Base-by-base conservation (phyloP, 2,113 vertebrate genomes). In the Microtus richardsoni region DNA sequence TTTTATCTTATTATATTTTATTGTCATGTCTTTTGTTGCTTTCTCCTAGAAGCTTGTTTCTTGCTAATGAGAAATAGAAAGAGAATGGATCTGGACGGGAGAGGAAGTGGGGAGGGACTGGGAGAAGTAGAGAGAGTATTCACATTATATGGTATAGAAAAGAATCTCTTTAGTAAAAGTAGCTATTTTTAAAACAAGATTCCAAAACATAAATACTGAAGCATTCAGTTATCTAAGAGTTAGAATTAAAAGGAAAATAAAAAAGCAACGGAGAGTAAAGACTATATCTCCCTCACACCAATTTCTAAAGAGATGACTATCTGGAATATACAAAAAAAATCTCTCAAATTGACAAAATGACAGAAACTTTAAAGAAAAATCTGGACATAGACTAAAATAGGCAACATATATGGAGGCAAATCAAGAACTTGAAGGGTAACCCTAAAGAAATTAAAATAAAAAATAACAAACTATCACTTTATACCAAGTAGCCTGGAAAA, bases 401-500 rank as follows among this genome's bases (percentile, higher is more conserved):
- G 9, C 44, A 47, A 26, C 16, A 66, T 52, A 79, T n/a, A 79
- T 86, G 30, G 28, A 44, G 13, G 30, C 26, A 79, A 64, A 80
- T 36, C 10, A 21, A 49, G 66, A 84, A 64, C 39, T 64, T 62
- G 26, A 88, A 62, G 33, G 91, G 60, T n/a, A 62, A 33, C 89
- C 58, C 47, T 30, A 78, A 39, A 62, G 33, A 54, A 88, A 89
- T 71, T 26, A 80, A 89, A 84, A 89, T 62, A n/a, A 84, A 75
- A n/a, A 89, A 92, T 28, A 74, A 91, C 28, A 44, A 85, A 66
- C 73, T 66, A 66, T 74, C 60, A 13, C 39, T 79, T 49, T 80
- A 58, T 60, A 74, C n/a, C 71, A 75, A 93, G 66, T 80, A 89
- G 19, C 80, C 79, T 80, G 58, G 71, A 89, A 89, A 77, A 92